Conservation (phyloP, 2,888 invertebrate genomes). For the Isoperla grammatica region DNA sequence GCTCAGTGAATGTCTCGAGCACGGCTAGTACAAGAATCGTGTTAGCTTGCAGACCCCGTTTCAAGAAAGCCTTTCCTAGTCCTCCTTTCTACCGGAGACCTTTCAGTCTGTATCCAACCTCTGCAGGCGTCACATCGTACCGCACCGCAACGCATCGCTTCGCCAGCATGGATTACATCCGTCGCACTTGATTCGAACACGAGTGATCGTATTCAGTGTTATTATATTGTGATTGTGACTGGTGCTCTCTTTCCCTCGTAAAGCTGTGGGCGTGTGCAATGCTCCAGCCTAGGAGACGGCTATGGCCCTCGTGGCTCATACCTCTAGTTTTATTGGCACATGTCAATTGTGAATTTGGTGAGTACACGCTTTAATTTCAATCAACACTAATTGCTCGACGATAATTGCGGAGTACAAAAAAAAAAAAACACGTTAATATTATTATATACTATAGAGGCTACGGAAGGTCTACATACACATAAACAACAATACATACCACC, state of each 20-base stretch:
- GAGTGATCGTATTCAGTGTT: too few relatives aligned
- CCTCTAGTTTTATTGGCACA: not conserved
- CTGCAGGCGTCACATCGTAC: conserved; percentile 9
- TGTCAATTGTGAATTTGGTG: conserved; percentile 3
- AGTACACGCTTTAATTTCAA: too few relatives aligned
- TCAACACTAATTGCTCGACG: too few relatives aligned
- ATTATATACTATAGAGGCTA: too few relatives aligned
- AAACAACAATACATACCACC: too few relatives aligned
- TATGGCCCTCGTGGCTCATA: not conserved
- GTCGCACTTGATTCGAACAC: too few relatives aligned
- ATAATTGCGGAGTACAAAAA: too few relatives aligned
- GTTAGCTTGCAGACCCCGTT: conserved; percentile 17
- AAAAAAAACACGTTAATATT: too few relatives aligned
- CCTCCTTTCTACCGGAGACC: conserved; percentile 14
- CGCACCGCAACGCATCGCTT: not conserved
- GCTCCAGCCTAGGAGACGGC: conserved; percentile 14
- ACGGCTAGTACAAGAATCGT: not conserved
- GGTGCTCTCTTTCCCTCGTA: too few relatives aligned
- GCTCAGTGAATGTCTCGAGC: too few relatives aligned
- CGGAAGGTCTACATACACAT: too few relatives aligned
- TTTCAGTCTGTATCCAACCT: conserved; percentile 16
- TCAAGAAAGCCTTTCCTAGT: conserved; percentile 16
- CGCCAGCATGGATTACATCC: conserved; percentile 3
- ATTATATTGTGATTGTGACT: too few relatives aligned
- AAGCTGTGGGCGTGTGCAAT: not conserved